Evolutionary conservation across 2,113 vertebrate genomes (phyloP), one percentile per base, ranked within the genome.

Genomic region (Cyphomyrus discorhynchus): DNA sequence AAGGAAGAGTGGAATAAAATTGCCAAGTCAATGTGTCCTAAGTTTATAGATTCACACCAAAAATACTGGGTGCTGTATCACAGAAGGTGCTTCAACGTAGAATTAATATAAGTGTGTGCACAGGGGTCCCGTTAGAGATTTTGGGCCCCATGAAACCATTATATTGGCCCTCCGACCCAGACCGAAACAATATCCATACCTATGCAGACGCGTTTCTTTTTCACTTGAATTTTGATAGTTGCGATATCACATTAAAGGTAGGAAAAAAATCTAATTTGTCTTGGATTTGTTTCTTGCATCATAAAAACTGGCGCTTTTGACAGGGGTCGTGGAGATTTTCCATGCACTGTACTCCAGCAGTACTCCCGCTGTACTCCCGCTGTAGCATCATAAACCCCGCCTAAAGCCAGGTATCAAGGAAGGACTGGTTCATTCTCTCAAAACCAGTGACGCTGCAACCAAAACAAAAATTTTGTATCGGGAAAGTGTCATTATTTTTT

Each of bases 401-500:
- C 1, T 4, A 66, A 31, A 66, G n/a, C 62, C n/a, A 66, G 7
- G 21, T 58, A 58, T 58, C 56, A 24, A 74, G 27, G 66, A 74
- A 31, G 27, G 11, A 39, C 70, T 77, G 70, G 15, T 39, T 10
- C 66, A 84, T 45, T 45, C 80, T 84, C 80, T 84, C 45, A 47
- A n/a, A 46, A 84, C 17, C 85, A 87, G 77, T 3, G 52, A 90
- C 66, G 87, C 66, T 90, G 27, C 50, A 88, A 62, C 50, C 70
- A 90, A 88, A 90, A 90, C 31, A 77, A 42, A 15, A 27, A 27
- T 49, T 62, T 90, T 86, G 42, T 88, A 49, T 49, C 39, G 74
- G 50, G 86, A 88, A 90, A 83, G 15, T 88, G 74, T 80, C 74
- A 42, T 80, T 42, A 35, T 49, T 88, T 88, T 97, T 92, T 92